phyloP scores from a whole-genome alignment of 2,888 invertebrate genomes.

The Heliconius ethilla region DNA sequence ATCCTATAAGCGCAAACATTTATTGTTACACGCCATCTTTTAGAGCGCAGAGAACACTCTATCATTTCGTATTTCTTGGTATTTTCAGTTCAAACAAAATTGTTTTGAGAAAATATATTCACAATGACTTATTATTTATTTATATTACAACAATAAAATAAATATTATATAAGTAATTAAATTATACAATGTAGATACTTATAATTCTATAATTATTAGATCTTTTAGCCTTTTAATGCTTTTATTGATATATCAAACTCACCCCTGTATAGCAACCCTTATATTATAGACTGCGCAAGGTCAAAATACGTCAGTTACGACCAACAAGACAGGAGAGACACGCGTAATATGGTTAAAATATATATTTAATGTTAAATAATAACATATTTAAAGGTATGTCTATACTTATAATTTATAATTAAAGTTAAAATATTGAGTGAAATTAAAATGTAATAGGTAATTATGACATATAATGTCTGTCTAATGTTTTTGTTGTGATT shows the following conservation, averaged over 20 bases:
- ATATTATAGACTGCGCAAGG: constrained; percentile 40
- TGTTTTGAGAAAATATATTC: too few relatives aligned
- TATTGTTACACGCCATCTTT: neutral
- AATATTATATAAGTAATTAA: neutral
- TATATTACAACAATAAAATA: neutral
- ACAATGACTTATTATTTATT: too few relatives aligned
- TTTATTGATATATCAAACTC: neutral
- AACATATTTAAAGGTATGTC: constrained; percentile 12
- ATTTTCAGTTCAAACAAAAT: too few relatives aligned
- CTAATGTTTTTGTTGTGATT: constrained; percentile 2
- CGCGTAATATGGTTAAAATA: neutral
- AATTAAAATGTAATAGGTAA: neutral
- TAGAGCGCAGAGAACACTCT: neutral
- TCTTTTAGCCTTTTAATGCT: too few relatives aligned
- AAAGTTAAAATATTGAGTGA: neutral
- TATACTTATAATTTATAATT: neutral
- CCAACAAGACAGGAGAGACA: neutral
- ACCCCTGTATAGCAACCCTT: constrained; percentile 19
- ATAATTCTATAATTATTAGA: too few relatives aligned
- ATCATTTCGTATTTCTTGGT: too few relatives aligned
- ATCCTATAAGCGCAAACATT: neutral
- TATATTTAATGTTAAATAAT: constrained; percentile 1
- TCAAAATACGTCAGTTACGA: constrained; percentile 34
- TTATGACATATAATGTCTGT: neutral
- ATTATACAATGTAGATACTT: too few relatives aligned